Base-by-base conservation (phyloP, 2,797 vertebrate species). In the Champsocephalus esox region DNA sequence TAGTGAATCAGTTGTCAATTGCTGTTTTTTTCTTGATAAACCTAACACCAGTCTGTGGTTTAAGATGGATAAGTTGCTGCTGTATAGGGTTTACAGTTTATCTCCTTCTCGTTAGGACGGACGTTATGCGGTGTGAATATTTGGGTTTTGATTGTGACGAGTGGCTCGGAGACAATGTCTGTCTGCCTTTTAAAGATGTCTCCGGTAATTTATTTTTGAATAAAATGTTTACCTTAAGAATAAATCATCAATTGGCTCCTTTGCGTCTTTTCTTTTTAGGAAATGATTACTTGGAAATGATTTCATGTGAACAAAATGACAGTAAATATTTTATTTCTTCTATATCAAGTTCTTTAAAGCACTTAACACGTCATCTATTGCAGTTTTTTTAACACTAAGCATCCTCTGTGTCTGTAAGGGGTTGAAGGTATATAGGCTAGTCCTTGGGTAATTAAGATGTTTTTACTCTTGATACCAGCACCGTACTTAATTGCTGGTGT, bases 151-250 rank as follows among this genome's bases (percentile, higher is more conserved):
- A 73, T 75, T 89, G 72, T 87, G 82, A 81, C 24, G 66, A 75
- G 79, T 64, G 73, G 77, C 67, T 80, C 21, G 73, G 75, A 81
- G 82, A 83, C 50, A 2, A 69, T 75, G 81, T 88, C 59, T 79
- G 85, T 90, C 89, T 84, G 89, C 86, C 86, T 95, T 92, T 92
- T 93, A 91, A 93, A 90, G 85, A 91, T 80, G 82, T 89, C 79
- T 88, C 86, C 86, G 90, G 86, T 95, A 94, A 95, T 94, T 95
- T 95, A 94, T 95, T 95, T 95, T 95, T 93, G 89, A 94, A 94
- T 90, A 89, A 93, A 93, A 77, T 90, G 84, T 91, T 85, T 85
- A 90, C 84, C 81, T 87, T 83, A 89, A 89, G 64, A 91, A 91
- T 90, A 87, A 91, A 91, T 81, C 54, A 65, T 83, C 48, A 68